Evolutionary conservation across 2,888 invertebrate species (phyloP).

Genomic region (Phania funesta): DNA sequence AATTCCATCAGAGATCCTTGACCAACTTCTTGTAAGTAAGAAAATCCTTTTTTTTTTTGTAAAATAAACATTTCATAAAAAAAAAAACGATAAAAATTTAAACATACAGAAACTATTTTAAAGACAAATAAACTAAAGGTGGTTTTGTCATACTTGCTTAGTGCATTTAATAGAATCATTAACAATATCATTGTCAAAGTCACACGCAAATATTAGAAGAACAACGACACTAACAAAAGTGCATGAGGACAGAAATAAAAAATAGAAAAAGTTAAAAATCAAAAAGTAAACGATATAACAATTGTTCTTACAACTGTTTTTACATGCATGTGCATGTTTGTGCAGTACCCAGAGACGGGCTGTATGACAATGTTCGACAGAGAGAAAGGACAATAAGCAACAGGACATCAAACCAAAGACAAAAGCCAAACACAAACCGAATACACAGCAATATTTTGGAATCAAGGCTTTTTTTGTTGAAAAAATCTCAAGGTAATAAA

Average conservation of each 20-base stretch:
- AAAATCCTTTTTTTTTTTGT: no score
- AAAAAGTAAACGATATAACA: slow-evolving; percentile 50
- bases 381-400: neutral
- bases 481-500: slow-evolving; percentile 63
- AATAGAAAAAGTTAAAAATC: slow-evolving; percentile 11
- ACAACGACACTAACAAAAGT: slow-evolving; percentile 28
- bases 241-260: neutral
- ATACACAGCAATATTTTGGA: slow-evolving; percentile 65
- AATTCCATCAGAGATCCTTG: no score
- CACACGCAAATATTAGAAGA: slow-evolving; percentile 38
- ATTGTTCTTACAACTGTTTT: neutral
- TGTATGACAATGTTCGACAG: slow-evolving; percentile 7
- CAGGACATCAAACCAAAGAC: slow-evolving; percentile 17
- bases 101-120: no score
- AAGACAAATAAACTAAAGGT: neutral
- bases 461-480: slow-evolving; percentile 59
- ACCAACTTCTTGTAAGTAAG: no score
- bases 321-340: neutral
- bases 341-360: neutral
- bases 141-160: slow-evolving; percentile 4
- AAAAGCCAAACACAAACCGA: slow-evolving; percentile 1
- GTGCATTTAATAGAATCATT: slow-evolving; percentile 40
- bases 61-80: no score
- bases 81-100: no score
- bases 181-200: slow-evolving; percentile 66